Evolutionary conservation across 1,140 invertebrate genomes (phyloP), one percentile per base, ranked within the genome.

Genomic region (Wasmannia auropunctata): DNA sequence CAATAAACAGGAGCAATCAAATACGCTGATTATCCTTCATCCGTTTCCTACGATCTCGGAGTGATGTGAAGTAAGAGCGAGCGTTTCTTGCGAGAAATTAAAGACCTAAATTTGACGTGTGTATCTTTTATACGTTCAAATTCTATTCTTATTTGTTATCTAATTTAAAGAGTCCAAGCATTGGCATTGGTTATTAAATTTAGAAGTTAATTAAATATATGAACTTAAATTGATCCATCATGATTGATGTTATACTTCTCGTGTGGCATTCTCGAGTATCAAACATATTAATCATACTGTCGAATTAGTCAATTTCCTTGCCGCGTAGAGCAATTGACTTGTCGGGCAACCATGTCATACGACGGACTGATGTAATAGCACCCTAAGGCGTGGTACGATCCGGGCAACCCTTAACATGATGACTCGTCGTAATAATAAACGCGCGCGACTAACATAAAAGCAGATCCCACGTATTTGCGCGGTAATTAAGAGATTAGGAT

Each of bases 341-440:
- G 60, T 79, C 51, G 28, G n/a, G n/a, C n/a, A 19, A 69, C 8
- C 31, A 28, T 54, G 62, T 80, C 43, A 51, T 19, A 46, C 58
- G 58, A 63, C n/a, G n/a, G n/a, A n/a, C 28, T 34, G 58, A 62
- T 46, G n/a, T 79, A 79, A 80, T 69, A 69, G 31, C 16, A 67
- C 62, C 22, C 76, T 67, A 54, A 80, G 62, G 60, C 31, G 7
- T 25, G 43, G n/a, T 37, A 5, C 14, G 43, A 80, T 37, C 31
- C 7, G 1, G 25, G n/a, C 8, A 51, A 37, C 62, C n/a, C 58
- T 79, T 34, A 65, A 51, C 14, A 80, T 22, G 31, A 54, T 80
- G 28, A 80, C 76, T 79, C 40, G 76, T 77, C 60, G 51, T 25
- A 79, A 58, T 67, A 79, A 79, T 65, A n/a, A 79, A 51, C 7